These are phyloP conservation scores for Benthosema pterotum DNA, from an alignment of 2,797 vertebrate species.

Conservation along the genomic window DNA sequence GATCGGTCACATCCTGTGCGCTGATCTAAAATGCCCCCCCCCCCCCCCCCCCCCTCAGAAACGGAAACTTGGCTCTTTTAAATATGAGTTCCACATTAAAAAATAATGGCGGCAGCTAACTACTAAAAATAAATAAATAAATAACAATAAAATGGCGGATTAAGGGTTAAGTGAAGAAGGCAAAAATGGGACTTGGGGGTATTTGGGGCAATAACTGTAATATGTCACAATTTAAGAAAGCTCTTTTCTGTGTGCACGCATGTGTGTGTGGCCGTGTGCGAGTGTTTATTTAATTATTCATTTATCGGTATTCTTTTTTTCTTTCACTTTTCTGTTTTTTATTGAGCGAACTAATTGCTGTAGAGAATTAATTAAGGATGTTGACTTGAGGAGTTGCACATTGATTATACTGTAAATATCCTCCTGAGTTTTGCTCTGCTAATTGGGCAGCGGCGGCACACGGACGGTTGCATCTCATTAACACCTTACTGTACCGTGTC, in stretches of 20 bases:
- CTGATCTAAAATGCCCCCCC: no score
- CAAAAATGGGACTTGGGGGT: slow-evolving; percentile 25
- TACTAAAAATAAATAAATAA: no score
- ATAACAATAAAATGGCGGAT: no score
- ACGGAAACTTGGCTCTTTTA: no score
- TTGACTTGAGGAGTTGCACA: slow-evolving; percentile 63
- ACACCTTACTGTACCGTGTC: slow-evolving; percentile 44
- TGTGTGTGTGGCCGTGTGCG: slow-evolving; percentile 9
- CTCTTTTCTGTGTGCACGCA: slow-evolving; percentile 47
- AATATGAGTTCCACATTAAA: no score
- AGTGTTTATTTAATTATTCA: slow-evolving; percentile 19
- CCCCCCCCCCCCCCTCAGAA: no score
- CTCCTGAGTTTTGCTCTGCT: slow-evolving; percentile 59
- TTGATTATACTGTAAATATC: slow-evolving; percentile 75
- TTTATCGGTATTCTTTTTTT: slow-evolving; percentile 22
- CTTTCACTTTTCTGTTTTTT: not conserved
- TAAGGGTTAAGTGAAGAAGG: no score
- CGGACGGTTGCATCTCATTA: slow-evolving; percentile 61
- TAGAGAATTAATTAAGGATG: slow-evolving; percentile 67
- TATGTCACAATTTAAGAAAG: slow-evolving; percentile 59
- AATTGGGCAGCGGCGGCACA: slow-evolving; percentile 58
- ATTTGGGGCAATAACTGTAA: slow-evolving; percentile 51
- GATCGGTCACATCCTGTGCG: no score
- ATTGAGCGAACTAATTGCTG: slow-evolving; percentile 64
- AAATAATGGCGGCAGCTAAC: no score